Evolutionary conservation across 2,113 vertebrate species (phyloP).

Genomic region (Serilophus lunatus): DNA sequence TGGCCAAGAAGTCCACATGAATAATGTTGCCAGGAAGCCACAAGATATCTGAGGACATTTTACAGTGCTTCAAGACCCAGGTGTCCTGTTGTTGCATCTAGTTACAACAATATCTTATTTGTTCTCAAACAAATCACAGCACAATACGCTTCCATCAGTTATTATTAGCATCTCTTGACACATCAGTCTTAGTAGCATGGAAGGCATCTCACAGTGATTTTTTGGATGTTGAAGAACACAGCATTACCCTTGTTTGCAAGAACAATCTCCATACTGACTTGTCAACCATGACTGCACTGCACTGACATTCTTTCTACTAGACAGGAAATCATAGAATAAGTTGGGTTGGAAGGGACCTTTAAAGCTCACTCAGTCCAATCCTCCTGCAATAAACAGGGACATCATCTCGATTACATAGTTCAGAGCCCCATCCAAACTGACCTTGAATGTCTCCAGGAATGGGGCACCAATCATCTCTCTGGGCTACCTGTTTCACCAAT

Average conservation of each 20-base stretch:
- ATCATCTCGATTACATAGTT: neutral
- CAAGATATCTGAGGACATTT: neutral
- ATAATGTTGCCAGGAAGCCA: neutral
- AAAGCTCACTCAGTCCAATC: neutral
- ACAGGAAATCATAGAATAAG: neutral
- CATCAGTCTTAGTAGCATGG: neutral
- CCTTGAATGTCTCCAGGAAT: neutral
- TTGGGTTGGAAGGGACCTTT: neutral
- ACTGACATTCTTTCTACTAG: neutral
- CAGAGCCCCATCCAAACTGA: neutral
- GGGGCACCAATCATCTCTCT: neutral
- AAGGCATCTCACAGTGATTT: neutral
- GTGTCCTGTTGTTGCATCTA: neutral
- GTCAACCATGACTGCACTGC: neutral
- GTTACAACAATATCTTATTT: neutral
- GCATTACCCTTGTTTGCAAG: neutral
- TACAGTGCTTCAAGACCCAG: neutral
- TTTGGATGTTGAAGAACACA: neutral
- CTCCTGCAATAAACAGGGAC: neutral
- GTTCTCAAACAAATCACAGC: neutral
- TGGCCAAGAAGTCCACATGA: neutral
- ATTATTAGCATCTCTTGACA: neutral
- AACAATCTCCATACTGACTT: neutral
- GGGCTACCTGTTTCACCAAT: neutral
- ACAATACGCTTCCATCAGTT: neutral